Conservation (phyloP, 2,113 vertebrate genomes). For the Cinclus mexicanus region DNA sequence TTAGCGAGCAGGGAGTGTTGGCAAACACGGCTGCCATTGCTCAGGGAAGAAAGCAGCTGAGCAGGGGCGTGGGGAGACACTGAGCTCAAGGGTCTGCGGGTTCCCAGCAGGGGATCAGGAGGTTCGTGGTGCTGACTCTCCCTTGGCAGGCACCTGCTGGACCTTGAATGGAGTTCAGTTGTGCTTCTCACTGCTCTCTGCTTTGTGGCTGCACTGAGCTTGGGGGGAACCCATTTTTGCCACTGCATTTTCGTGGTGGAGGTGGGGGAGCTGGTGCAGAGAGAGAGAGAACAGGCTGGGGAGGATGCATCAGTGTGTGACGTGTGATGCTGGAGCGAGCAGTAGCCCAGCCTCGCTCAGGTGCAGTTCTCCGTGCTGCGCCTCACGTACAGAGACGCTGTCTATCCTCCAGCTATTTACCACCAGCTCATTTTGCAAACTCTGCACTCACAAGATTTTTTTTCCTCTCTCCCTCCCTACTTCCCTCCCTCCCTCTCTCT, state of each 20-base stretch:
- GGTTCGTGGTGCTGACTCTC: not conserved
- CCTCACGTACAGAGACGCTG: conserved; percentile 68
- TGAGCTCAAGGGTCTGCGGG: not conserved
- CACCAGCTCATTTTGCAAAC: conserved; percentile 68
- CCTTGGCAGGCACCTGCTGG: not conserved
- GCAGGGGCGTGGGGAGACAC: not conserved
- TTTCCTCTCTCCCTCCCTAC: not conserved
- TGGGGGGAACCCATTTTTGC: not conserved
- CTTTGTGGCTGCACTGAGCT: not conserved
- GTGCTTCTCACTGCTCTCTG: not conserved
- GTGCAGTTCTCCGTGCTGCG: conserved; percentile 65
- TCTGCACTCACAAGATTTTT: conserved; percentile 40
- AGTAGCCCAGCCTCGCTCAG: conserved; percentile 54
- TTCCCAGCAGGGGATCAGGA: not conserved
- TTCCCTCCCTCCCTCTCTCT: not conserved
- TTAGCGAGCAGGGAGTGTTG: not conserved
- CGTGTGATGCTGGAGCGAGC: conserved; percentile 19
- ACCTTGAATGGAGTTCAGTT: not conserved
- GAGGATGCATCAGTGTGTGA: conserved; percentile 25
- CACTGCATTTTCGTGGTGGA: not conserved
- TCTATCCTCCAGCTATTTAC: conserved; percentile 72
- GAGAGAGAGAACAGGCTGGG: not conserved
- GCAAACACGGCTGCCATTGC: not conserved
- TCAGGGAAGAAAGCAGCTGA: not conserved
- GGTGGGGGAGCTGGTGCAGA: not conserved